phyloP scores from a whole-genome alignment of 1,140 invertebrate species.

The Chironomus tepperi region DNA sequence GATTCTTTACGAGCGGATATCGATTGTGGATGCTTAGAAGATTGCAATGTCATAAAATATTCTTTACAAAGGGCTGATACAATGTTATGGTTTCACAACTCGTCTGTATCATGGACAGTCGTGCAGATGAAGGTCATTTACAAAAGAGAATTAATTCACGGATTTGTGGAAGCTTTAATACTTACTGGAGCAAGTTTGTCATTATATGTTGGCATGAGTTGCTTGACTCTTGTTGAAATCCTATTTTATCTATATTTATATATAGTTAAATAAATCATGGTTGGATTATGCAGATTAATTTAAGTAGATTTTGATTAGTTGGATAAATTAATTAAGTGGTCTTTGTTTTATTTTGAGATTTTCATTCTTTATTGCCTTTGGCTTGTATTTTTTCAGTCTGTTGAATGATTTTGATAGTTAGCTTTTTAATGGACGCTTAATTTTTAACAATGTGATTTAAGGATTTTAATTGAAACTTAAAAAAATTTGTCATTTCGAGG shows the following conservation, averaged over 20 bases:
- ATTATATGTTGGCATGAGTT: neutral
- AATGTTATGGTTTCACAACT: neutral
- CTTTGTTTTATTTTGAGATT: no score
- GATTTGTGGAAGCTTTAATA: neutral
- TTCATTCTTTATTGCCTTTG: no score
- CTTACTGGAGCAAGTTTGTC: neutral
- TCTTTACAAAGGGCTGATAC: neutral
- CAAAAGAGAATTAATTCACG: neutral
- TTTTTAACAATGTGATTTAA: no score
- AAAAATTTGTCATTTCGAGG: no score
- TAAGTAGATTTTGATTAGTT: neutral
- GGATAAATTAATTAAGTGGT: neutral
- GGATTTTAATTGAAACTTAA: no score
- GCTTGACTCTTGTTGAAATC: neutral
- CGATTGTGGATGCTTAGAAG: neutral
- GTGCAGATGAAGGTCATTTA: neutral
- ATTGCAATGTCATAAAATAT: conserved; percentile 16
- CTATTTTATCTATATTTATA: neutral
- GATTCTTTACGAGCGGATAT: neutral
- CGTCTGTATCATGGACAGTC: neutral
- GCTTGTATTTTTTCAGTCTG: neutral
- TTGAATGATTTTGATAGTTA: neutral
- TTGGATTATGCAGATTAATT: neutral
- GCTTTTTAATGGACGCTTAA: no score
- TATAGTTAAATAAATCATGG: neutral